Conservation (phyloP, 1,140 invertebrate species). For the Plutomurus gul region DNA sequence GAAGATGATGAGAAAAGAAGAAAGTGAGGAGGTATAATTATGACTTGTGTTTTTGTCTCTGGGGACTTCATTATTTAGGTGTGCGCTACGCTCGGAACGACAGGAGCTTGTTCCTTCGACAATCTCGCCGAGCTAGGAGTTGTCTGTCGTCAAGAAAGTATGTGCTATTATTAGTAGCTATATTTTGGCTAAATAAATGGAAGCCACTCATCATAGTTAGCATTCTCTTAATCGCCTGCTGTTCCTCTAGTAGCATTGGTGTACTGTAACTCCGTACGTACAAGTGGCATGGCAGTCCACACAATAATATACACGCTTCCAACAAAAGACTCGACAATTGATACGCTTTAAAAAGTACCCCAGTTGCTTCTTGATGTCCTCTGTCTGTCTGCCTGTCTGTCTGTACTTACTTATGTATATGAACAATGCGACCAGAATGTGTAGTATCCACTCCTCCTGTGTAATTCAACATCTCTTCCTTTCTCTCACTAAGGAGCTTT, state of each 20-base stretch:
- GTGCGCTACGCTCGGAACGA: slow-evolving; percentile 90
- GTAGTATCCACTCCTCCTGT: not conserved
- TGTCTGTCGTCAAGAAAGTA: slow-evolving; percentile 63
- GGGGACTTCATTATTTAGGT: slow-evolving; percentile 60
- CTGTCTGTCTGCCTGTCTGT: too few relatives aligned
- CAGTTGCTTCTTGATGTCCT: too few relatives aligned
- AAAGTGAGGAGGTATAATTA: slow-evolving; percentile 28
- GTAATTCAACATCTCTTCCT: not conserved
- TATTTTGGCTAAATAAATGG: not conserved
- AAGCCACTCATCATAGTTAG: not conserved
- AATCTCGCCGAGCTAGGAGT: slow-evolving; percentile 80
- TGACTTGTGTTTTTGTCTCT: slow-evolving; percentile 38
- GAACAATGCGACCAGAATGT: too few relatives aligned
- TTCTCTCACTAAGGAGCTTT: not conserved
- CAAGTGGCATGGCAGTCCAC: not conserved
- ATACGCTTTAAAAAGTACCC: too few relatives aligned
- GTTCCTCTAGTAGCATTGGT: not conserved
- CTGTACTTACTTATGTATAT: too few relatives aligned
- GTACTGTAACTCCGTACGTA: not conserved
- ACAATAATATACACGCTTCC: not conserved
- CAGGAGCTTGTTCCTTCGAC: slow-evolving; percentile 93
- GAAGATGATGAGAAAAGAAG: not conserved
- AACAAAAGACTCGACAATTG: too few relatives aligned
- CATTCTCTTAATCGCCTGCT: not conserved
- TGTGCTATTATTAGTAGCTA: not conserved